phyloP scores from a whole-genome alignment of 2,113 vertebrate genomes.

The Azemiops feae region DNA sequence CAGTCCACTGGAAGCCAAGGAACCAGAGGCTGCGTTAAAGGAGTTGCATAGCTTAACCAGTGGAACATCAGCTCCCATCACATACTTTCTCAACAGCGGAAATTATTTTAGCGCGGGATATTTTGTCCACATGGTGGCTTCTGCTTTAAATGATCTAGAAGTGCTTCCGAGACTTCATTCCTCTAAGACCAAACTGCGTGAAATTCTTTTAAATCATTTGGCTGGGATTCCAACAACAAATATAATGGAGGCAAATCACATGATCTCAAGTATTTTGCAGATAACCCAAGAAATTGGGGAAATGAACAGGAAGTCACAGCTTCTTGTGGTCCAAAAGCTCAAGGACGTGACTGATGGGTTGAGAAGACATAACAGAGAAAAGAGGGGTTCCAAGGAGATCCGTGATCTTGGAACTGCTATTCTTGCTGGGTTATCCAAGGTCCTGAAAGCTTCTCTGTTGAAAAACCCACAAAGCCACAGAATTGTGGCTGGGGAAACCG shows the following conservation, averaged over 20 bases:
- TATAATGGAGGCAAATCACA: conserved; percentile 56
- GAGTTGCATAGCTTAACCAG: conserved; percentile 29
- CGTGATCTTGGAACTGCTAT: conserved; percentile 65
- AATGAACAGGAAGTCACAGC: conserved; percentile 18
- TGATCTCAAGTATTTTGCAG: conserved; percentile 52
- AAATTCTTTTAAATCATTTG: conserved; percentile 53
- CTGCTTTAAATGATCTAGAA: conserved; percentile 59
- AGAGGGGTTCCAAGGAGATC: conserved; percentile 45
- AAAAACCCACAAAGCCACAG: background rate
- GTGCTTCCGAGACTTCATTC: accelerated
- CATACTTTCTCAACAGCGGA: conserved; percentile 21
- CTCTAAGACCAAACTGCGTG: conserved; percentile 29
- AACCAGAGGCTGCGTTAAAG: background rate
- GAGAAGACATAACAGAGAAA: background rate
- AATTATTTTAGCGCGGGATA: conserved; percentile 56
- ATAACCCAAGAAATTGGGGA: conserved; percentile 49
- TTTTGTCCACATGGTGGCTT: conserved; percentile 56
- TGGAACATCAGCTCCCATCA: accelerated
- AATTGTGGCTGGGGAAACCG: background rate
- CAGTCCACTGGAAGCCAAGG: background rate
- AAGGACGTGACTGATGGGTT: conserved; percentile 43
- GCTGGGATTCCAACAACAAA: conserved; percentile 35
- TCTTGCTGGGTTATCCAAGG: conserved; percentile 58
- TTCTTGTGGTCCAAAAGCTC: conserved; percentile 33
- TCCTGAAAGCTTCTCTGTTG: conserved; percentile 56